These are phyloP conservation scores for Cololabis saira DNA, from an alignment of 2,113 vertebrate species.

Conservation along the genomic window DNA sequence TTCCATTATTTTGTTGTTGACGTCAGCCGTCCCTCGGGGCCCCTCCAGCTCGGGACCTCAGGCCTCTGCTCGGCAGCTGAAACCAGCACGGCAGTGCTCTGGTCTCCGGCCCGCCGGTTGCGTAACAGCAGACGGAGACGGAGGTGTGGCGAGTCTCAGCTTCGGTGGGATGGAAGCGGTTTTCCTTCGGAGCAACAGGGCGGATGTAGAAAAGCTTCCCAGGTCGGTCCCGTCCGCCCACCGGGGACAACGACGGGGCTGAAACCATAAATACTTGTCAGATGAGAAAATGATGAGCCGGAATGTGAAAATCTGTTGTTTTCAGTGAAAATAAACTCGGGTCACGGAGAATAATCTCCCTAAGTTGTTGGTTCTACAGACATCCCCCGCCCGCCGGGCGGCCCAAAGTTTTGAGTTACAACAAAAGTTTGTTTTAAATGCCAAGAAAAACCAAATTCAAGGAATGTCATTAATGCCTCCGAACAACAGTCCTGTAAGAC, in stretches of 20 bases:
- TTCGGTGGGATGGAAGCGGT: conserved; percentile 55
- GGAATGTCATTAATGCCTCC: conserved; percentile 22
- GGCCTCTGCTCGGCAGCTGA: conserved; percentile 59
- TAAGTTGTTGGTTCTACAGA: conserved; percentile 60
- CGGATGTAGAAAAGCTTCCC: conserved; percentile 38
- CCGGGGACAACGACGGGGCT: conserved; percentile 28
- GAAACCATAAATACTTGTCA: conserved; percentile 58
- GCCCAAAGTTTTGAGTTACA: conserved; percentile 69
- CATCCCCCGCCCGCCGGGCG: conserved; percentile 39
- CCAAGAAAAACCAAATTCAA: conserved; percentile 40
- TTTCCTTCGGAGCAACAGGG: conserved; percentile 55
- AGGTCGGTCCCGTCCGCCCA: conserved; percentile 38
- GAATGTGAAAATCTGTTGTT: conserved; percentile 73
- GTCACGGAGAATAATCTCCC: conserved; percentile 59
- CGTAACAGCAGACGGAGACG: conserved; percentile 49
- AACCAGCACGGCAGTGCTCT: conserved; percentile 53
- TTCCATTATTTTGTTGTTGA: no score
- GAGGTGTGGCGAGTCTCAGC: conserved; percentile 35
- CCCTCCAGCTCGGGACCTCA: no score
- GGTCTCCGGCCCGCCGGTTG: conserved; percentile 56
- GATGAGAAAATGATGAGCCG: conserved; percentile 54
- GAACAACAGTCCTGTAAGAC: conserved; percentile 22
- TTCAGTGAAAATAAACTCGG: conserved; percentile 63
- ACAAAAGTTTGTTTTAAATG: conserved; percentile 54
- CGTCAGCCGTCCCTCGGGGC: no score